Percentiles rank a stretch among this genome's conserved stretches.
phyloP scores from a whole-genome alignment of 2,888 invertebrate species.

The Chalcosyrphus nemorum region DNA sequence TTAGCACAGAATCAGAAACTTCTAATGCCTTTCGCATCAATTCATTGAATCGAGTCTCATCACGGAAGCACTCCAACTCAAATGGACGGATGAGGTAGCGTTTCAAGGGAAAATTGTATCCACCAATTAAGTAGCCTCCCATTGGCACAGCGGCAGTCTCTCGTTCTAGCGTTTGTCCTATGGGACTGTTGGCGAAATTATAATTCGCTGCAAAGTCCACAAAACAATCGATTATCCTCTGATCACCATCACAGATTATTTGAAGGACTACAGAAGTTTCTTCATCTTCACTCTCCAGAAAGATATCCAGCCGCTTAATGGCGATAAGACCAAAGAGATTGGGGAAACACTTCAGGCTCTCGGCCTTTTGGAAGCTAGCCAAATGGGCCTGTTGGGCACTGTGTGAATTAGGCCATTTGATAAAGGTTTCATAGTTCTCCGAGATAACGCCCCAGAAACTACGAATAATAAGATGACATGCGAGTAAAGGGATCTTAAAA shows the following conservation, averaged over 20 bases:
- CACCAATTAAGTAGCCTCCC: slow-evolving; percentile 79
- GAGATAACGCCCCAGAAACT: slow-evolving; percentile 80
- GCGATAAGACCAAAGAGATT: slow-evolving; percentile 79
- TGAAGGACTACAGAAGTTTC: slow-evolving; percentile 79
- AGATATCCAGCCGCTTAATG: slow-evolving; percentile 79
- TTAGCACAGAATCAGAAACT: slow-evolving; percentile 77
- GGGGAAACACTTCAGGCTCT: slow-evolving; percentile 75
- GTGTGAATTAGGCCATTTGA: slow-evolving; percentile 79
- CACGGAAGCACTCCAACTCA: slow-evolving; percentile 76
- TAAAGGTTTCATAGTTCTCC: slow-evolving; percentile 79
- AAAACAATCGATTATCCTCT: slow-evolving; percentile 80
- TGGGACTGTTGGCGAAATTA: slow-evolving; percentile 78
- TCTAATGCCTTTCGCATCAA: slow-evolving; percentile 76
- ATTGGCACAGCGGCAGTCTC: slow-evolving; percentile 78
- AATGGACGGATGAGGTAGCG: slow-evolving; percentile 79
- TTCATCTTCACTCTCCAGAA: slow-evolving; percentile 79
- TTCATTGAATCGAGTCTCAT: slow-evolving; percentile 76
- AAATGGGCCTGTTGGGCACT: slow-evolving; percentile 76
- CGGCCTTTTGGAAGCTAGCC: slow-evolving; percentile 74
- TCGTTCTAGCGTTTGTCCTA: slow-evolving; percentile 78
- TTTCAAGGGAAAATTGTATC: slow-evolving; percentile 78
- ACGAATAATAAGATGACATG: slow-evolving; percentile 78
- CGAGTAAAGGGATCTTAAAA: slow-evolving; percentile 77
- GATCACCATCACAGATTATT: slow-evolving; percentile 79
- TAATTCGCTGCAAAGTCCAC: slow-evolving; percentile 79